These are phyloP conservation scores for Megaceryle maxima DNA, from an alignment of 2,113 vertebrate species.

Conservation along the genomic window DNA sequence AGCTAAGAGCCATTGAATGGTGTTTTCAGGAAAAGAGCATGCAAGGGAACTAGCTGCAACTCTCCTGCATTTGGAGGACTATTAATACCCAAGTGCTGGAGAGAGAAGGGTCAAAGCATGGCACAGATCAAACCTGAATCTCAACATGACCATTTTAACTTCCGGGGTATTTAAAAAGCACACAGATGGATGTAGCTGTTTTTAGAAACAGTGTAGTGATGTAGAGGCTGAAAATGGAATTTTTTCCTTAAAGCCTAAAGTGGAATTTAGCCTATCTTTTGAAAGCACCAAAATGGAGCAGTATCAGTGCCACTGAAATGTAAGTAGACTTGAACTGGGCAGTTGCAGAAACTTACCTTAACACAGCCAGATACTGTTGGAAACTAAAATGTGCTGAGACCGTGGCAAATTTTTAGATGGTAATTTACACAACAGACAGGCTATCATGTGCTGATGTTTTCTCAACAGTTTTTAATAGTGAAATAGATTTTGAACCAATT, in stretches of 20 bases:
- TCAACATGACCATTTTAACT: not conserved
- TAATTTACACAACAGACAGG: not conserved
- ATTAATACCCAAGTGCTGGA: not conserved
- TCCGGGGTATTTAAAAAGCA: not conserved
- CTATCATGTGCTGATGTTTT: not conserved
- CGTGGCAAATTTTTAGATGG: not conserved
- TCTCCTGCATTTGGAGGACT: not conserved
- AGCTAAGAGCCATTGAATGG: too few species aligned
- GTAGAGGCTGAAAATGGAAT: not conserved
- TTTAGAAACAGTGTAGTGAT: not conserved
- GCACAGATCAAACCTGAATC: not conserved
- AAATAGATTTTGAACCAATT: not conserved
- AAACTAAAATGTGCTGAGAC: not conserved
- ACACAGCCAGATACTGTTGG: not conserved
- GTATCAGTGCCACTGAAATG: not conserved
- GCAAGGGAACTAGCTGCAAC: not conserved
- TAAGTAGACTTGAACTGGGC: not conserved
- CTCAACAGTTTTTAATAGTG: not conserved
- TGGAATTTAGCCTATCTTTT: not conserved
- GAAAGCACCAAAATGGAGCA: not conserved
- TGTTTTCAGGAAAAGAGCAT: not conserved
- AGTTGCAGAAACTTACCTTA: not conserved
- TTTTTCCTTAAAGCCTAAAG: not conserved
- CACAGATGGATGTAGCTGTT: not conserved
- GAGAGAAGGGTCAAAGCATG: not conserved